Evolutionary conservation across 2,113 vertebrate species (phyloP).

Genomic region (Aspiorhynchus laticeps): DNA sequence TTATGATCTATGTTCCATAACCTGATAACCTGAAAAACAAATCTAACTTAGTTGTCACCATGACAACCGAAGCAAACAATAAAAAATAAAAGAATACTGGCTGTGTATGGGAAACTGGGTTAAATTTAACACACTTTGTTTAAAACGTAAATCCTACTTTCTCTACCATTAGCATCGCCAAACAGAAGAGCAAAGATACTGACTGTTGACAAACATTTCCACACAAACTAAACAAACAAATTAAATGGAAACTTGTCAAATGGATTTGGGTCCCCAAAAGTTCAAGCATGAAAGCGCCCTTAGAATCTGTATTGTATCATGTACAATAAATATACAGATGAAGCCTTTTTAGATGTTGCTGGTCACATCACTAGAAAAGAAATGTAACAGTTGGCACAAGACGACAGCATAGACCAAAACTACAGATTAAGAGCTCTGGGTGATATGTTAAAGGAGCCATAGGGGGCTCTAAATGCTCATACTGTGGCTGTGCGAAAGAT

Average conservation of each 20-base stretch:
- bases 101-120: not conserved
- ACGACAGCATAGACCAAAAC: not conserved
- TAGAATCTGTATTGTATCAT: not conserved
- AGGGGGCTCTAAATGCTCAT: constrained; percentile 8
- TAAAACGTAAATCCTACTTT: not conserved
- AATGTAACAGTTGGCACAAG: not conserved
- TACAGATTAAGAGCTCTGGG: not conserved
- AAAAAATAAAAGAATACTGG: not conserved
- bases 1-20: constrained; percentile 28
- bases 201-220: too few species aligned
- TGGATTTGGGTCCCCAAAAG: not conserved
- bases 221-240: too few species aligned
- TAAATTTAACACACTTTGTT: not conserved
- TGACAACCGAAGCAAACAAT: constrained; percentile 24
- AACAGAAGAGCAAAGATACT: not conserved
- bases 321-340: not conserved
- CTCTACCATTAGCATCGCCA: not conserved
- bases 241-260: not conserved
- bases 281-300: not conserved
- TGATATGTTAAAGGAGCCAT: constrained; percentile 1
- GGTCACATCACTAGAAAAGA: not conserved
- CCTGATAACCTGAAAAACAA: constrained; percentile 12
- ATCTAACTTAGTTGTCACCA: constrained; percentile 34
- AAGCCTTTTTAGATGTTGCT: not conserved
- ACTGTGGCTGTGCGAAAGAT: constrained; percentile 13